Evolutionary conservation across 2,797 vertebrate genomes (phyloP).

Genomic region (Gambusia yucatana): DNA sequence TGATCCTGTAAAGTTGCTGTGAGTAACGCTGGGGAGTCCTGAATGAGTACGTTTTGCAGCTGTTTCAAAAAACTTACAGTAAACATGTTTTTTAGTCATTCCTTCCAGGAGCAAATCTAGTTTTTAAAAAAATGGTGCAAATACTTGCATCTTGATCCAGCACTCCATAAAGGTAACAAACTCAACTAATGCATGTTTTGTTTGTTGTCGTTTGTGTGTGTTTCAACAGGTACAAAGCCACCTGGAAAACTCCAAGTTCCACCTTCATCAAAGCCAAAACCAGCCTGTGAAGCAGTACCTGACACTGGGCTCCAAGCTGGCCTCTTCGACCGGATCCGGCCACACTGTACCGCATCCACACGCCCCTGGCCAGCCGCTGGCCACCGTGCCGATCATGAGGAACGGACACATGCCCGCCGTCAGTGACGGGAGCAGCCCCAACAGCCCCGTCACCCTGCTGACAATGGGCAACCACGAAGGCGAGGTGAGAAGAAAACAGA

Average conservation of each 20-base stretch:
- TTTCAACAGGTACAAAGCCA: constrained; percentile 87
- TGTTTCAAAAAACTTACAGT: constrained; percentile 1
- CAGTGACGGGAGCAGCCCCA: constrained; percentile 78
- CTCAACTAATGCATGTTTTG: neutral
- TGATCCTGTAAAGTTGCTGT: constrained; percentile 18
- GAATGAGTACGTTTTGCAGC: neutral
- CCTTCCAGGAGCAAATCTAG: neutral
- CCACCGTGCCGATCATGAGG: constrained; percentile 81
- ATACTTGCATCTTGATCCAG: neutral
- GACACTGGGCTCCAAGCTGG: constrained; percentile 88
- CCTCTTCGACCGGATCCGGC: constrained; percentile 75
- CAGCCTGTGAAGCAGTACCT: constrained; percentile 93
- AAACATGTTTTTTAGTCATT: constrained; percentile 18
- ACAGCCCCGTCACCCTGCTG: constrained; percentile 86
- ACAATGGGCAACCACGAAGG: constrained; percentile 84
- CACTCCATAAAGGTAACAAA: neutral
- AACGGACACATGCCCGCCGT: constrained; percentile 82
- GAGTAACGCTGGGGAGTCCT: neutral
- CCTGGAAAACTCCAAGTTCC: constrained; percentile 91
- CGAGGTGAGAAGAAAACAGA: constrained; percentile 78
- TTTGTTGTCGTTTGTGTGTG: neutral
- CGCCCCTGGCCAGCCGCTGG: constrained; percentile 72
- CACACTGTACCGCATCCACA: constrained; percentile 80
- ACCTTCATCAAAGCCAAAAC: constrained; percentile 87
- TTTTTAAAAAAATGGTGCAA: neutral